Conservation (phyloP, 1,140 invertebrate species). For the Camponotus floridanus region DNA sequence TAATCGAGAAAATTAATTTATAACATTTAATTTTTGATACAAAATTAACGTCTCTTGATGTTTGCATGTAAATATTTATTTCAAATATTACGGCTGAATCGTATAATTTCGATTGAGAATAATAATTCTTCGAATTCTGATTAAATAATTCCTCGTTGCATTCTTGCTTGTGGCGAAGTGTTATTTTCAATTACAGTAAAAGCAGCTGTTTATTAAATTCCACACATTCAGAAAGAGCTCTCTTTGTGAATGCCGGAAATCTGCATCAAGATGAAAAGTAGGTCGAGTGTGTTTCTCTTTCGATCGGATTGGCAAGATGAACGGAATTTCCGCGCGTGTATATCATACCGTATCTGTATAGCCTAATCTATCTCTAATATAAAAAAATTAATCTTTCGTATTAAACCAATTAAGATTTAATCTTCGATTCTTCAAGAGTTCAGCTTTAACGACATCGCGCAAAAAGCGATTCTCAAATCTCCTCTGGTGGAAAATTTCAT, state of each 20-base stretch:
- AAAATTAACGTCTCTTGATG: no score
- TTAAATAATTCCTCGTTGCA: conserved; percentile 55
- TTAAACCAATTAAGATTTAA: conserved; percentile 24
- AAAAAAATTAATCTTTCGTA: neutral
- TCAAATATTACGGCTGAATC: neutral
- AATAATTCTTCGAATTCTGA: conserved; percentile 31
- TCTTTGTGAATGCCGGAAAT: conserved; percentile 27
- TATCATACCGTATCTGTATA: neutral
- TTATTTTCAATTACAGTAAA: conserved; percentile 58
- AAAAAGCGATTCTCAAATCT: neutral
- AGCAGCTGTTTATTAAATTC: conserved; percentile 60
- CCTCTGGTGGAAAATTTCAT: neutral
- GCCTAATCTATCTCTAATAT: no score
- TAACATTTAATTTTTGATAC: neutral
- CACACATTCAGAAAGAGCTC: conserved; percentile 34
- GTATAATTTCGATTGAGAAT: conserved; percentile 9
- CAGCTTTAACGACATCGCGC: neutral
- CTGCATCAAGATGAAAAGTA: conserved; percentile 30
- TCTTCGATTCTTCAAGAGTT: neutral
- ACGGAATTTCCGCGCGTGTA: neutral
- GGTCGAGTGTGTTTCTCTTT: conserved; percentile 37
- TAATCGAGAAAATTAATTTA: conserved; percentile 1
- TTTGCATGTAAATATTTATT: conserved; percentile 27
- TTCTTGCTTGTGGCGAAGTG: conserved; percentile 53
- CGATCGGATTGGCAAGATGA: conserved; percentile 34